Evolutionary conservation across 1,140 invertebrate genomes (phyloP).

Genomic region (Ruditapes philippinarum): DNA sequence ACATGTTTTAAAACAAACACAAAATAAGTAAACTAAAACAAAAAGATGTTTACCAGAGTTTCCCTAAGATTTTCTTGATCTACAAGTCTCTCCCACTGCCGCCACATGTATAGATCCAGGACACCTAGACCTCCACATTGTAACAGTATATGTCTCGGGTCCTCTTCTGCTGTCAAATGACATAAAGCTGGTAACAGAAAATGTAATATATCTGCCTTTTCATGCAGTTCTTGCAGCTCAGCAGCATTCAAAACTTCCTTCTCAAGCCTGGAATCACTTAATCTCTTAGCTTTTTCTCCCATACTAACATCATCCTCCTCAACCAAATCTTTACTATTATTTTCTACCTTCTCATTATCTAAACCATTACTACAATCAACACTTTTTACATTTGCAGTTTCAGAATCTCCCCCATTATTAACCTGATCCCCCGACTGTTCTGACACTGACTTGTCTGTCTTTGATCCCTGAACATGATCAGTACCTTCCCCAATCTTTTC

Average conservation of each 20-base stretch:
- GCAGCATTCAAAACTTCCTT: constrained; percentile 55
- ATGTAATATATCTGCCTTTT: constrained; percentile 53
- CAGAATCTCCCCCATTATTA: not conserved
- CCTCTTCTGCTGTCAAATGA: constrained; percentile 59
- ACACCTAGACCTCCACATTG: constrained; percentile 28
- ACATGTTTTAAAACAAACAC: no score
- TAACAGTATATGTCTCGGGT: constrained; percentile 40
- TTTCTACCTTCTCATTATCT: not conserved
- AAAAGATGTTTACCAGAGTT: constrained; percentile 14
- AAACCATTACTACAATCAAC: not conserved
- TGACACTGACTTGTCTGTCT: not conserved
- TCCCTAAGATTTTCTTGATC: constrained; percentile 33
- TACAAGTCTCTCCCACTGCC: constrained; percentile 52
- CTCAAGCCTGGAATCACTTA: constrained; percentile 29
- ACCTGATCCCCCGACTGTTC: not conserved
- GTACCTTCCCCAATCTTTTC: not conserved
- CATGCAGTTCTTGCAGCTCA: constrained; percentile 54
- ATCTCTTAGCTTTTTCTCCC: not conserved
- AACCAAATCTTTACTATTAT: not conserved
- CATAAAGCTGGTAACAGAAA: constrained; percentile 60
- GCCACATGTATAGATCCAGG: constrained; percentile 59
- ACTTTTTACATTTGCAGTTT: not conserved
- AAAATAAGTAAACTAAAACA: no score
- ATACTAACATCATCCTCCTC: not conserved
- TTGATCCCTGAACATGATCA: not conserved